Percentiles rank a stretch among this genome's conserved stretches.
Conservation (phyloP, 2,113 vertebrate genomes). For the Baryphthengus martii region DNA sequence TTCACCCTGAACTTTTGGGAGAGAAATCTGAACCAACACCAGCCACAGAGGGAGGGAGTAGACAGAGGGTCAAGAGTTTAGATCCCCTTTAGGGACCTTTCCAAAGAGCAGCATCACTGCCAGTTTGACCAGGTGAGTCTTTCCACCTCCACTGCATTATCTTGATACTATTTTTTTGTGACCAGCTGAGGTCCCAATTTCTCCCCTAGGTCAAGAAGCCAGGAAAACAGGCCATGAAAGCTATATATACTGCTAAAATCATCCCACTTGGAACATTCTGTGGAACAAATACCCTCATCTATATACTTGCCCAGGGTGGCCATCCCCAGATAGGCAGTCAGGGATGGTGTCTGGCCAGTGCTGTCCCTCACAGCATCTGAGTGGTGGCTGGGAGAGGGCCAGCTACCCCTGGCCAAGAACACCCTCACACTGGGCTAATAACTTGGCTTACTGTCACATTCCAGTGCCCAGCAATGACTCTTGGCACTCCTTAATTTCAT, state of each 20-base stretch:
- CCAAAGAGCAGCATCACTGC: background rate
- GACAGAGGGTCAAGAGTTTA: rapidly evolving
- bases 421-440: background rate
- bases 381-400: background rate
- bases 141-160: background rate
- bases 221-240: background rate
- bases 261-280: rapidly evolving
- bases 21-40: background rate
- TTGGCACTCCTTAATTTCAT: background rate
- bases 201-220: background rate
- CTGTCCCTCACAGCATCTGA: background rate
- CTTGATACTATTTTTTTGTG: background rate
- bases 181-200: background rate
- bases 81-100: background rate
- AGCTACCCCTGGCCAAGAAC: background rate
- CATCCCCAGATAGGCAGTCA: background rate
- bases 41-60: background rate
- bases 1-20: background rate
- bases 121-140: background rate
- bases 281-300: background rate
- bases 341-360: background rate
- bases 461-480: background rate
- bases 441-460: background rate
- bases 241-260: background rate
- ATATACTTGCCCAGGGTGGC: rapidly evolving